Conservation (phyloP, 2,113 vertebrate species). For the Corythaeola cristata region DNA sequence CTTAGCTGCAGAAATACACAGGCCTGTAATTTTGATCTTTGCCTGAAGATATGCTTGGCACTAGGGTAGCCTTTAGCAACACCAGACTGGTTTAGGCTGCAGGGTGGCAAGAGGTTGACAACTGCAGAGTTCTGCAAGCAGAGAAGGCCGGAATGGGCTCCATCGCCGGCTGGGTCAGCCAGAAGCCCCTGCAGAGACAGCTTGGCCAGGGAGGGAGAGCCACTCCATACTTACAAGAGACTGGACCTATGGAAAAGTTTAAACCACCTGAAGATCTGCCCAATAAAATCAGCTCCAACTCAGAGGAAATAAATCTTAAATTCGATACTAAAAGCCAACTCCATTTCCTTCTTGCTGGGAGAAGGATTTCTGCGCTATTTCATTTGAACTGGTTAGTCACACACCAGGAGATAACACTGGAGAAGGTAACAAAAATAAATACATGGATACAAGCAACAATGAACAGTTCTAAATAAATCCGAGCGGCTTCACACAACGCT, state of each 20-base stretch:
- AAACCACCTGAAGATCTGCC: background rate
- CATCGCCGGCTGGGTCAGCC: background rate
- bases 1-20: background rate
- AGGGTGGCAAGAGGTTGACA: background rate
- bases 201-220: background rate
- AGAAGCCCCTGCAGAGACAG: background rate
- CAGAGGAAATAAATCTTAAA: background rate
- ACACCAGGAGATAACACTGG: background rate
- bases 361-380: background rate
- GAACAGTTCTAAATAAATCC: background rate
- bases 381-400: background rate
- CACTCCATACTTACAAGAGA: accelerated
- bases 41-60: background rate
- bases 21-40: background rate
- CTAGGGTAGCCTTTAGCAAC: background rate
- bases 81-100: background rate
- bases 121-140: background rate
- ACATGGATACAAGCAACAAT: background rate
- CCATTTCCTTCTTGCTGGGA: background rate
- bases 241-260: background rate
- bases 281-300: background rate
- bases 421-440: background rate
- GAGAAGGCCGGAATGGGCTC: background rate
- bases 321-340: background rate
- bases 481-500: background rate